Percentiles rank a stretch among this genome's conserved stretches.
These are phyloP conservation scores for Saturnia japonica DNA, from an alignment of 2,888 invertebrate genomes.

Conservation along the genomic window DNA sequence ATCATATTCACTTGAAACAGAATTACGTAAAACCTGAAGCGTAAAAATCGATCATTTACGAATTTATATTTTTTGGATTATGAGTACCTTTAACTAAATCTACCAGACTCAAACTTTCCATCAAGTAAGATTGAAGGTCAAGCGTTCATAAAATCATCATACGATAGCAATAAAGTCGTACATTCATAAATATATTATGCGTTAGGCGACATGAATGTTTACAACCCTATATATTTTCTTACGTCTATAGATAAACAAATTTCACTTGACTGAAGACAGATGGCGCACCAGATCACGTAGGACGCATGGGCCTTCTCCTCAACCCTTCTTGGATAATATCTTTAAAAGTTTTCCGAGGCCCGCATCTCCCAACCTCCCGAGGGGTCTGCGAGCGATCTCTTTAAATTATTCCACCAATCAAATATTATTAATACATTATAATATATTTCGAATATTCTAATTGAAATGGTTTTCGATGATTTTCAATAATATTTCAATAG, in stretches of 20 bases:
- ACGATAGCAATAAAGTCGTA: neutral
- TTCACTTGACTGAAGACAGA: conserved; percentile 73
- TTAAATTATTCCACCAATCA: conserved; percentile 73
- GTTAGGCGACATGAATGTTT: neutral
- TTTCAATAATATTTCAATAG: neutral
- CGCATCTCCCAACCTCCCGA: conserved; percentile 44
- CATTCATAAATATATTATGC: conserved; percentile 4
- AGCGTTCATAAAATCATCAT: neutral
- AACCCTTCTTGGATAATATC: conserved; percentile 80
- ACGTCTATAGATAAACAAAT: conserved; percentile 63
- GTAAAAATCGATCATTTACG: too few relatives aligned
- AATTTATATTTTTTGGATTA: neutral
- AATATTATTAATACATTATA: conserved; percentile 51
- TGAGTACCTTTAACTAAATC: neutral
- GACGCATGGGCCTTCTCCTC: conserved; percentile 59
- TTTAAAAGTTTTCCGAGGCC: conserved; percentile 76
- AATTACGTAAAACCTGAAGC: neutral
- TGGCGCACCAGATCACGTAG: conserved; percentile 73
- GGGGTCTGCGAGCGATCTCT: conserved; percentile 53
- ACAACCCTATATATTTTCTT: conserved; percentile 31
- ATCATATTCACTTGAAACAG: neutral
- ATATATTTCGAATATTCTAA: conserved; percentile 13
- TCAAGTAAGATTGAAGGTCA: neutral
- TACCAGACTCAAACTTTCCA: neutral
- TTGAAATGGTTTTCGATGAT: neutral